Evolutionary conservation across 2,888 invertebrate genomes (phyloP), one percentile per base, ranked within the genome.

Genomic region (Drosophila neutralis): DNA sequence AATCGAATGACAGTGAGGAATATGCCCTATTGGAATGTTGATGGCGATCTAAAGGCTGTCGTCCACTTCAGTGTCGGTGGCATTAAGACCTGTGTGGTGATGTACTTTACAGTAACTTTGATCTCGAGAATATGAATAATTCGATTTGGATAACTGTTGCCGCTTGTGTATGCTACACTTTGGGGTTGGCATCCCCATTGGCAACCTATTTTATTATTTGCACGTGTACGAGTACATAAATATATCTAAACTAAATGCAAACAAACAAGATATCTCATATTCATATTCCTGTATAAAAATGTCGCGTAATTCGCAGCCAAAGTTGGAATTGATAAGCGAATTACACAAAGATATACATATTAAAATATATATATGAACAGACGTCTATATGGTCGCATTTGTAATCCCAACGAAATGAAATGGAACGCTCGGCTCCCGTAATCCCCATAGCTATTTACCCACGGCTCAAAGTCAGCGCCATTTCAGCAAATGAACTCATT

Each of bases 401-500:
- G 62, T 70, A 78, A 78, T 75, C 71, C 71, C 75, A 67, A 13
- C 49, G 33, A 33, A 62, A 60, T 38, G 33, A 36, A 64, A 49
- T 48, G 57, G 56, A 57, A 36, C 52, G 49, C 42, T 63, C 27
- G 35, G 70, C 52, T 71, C 76, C 69, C 82, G 67, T 84, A 79
- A 82, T 82, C 82, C 74, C 71, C 69, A 69, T 65, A 53, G 56
- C 56, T 82, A 82, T 82, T 82, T 82, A 62, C 72, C 58, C 11
- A 70, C 54, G 73, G 82, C 82, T 82, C 74, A 80, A 69, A 69
- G 69, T 70, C 84, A 73, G 63, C 67, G 56, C 63, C 67, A 73
- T 72, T 67, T 61, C 64, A 65, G 29, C 65, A 52, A 24, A 36
- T 73, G 65, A 77, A 73, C 76, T 74, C 64, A 52, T 52, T 66